A percentile compares a stretch with the other conserved stretches of the same genome.
phyloP scores from a whole-genome alignment of 92 coral and sea anemone species.

The Zoanthus sociatus region DNA sequence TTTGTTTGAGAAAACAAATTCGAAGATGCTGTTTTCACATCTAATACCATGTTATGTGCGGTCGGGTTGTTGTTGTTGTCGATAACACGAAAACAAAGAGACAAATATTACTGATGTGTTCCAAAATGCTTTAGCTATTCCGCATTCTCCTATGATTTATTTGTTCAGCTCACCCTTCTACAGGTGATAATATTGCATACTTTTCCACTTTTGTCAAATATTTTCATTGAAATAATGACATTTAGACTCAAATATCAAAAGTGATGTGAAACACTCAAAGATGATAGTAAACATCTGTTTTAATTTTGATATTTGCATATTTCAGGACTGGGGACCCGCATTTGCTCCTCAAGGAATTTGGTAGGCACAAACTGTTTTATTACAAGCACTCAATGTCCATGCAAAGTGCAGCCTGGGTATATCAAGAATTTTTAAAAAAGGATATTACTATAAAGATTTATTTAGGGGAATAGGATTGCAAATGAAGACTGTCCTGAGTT shows the following conservation, averaged over 20 bases:
- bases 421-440: too few relatives aligned
- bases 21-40: background rate
- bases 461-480: too few relatives aligned
- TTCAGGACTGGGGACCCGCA: conserved; percentile 98
- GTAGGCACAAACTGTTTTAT: conserved; percentile 37
- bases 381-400: background rate
- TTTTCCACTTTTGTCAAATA: too few relatives aligned
- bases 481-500: too few relatives aligned
- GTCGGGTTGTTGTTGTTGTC: background rate
- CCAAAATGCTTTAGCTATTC: background rate
- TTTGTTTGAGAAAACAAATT: background rate
- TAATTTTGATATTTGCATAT: too few relatives aligned
- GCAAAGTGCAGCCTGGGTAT: too few relatives aligned
- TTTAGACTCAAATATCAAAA: too few relatives aligned
- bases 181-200: background rate
- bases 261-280: too few relatives aligned
- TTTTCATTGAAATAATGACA: too few relatives aligned
- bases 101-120: background rate
- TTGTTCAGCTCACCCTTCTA: background rate
- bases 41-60: background rate
- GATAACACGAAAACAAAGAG: background rate
- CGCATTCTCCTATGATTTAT: background rate
- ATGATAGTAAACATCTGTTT: too few relatives aligned
- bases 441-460: too few relatives aligned
- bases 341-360: conserved; percentile 98